Evolutionary conservation across 1,140 invertebrate species (phyloP), one percentile per base, ranked within the genome.

Genomic region (Heliconius nattereri): DNA sequence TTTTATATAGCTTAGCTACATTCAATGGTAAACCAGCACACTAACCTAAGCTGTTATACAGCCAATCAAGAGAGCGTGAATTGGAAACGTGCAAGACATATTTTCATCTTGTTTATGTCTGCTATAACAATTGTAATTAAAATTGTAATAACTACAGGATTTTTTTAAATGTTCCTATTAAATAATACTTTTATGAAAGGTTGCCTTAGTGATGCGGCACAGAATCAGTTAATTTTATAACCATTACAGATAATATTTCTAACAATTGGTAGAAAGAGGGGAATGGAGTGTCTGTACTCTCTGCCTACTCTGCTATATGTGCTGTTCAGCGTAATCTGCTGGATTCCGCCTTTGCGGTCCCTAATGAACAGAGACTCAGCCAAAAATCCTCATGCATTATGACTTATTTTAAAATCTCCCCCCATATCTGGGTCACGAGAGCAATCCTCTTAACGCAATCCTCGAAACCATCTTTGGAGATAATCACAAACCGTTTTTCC

Each of bases 401-500:
- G 40, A 45, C 3, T 45, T 45, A 66, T 11, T 66, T 16, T 66
- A 29, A 66, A 16, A 66, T 29, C 60, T n/a, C 60, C 5, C 11
- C 60, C 26, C 23, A 29, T 60, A 75, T 57, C n/a, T 75, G 37
- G 78, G 78, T 75, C 78, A 35, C 52, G 52, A 49, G 35, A 54
- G 60, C 75, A 75, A 79, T 79, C 78, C 60, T 60, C 78, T 79
- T 75, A 71, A 71, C 45, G 20, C 54, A 19, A 45, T 52, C 49
- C 19, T 52, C 29, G 57, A 72, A 72, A 71, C 45, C 75, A 52
- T 45, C 66, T 76, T 52, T 29, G 57, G 11, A 71, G 20, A 76
- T 73, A 77, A 80, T 77, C 71, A 37, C 70, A 37, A 40, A 72
- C 73, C 75, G 75, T 60, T 80, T 76, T 80, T 77, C 79, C 26